A percentile compares a stretch with the other conserved stretches of the same genome.
Evolutionary conservation across 2,797 vertebrate genomes (phyloP).

Genomic region (Takifugu rubripes): DNA sequence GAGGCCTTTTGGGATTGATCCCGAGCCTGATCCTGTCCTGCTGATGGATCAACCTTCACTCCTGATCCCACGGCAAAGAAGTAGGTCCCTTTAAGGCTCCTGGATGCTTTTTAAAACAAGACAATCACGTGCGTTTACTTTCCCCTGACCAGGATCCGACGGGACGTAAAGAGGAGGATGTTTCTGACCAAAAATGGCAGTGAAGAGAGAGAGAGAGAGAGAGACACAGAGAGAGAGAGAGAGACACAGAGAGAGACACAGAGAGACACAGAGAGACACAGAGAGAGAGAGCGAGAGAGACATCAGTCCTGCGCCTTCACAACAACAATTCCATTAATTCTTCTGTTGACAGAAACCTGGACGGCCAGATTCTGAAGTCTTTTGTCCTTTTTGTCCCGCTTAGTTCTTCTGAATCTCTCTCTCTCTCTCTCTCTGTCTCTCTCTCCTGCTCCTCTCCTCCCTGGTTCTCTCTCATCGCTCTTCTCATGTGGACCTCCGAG

Average conservation of each 20-base stretch:
- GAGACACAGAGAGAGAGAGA: constrained; percentile 21
- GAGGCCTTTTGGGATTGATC: too few relatives aligned
- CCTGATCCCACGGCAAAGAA: too few relatives aligned
- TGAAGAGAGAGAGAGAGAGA: constrained; percentile 23
- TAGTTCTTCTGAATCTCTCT: background rate
- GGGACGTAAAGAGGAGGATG: constrained; percentile 38
- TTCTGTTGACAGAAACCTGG: background rate
- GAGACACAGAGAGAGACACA: constrained; percentile 16
- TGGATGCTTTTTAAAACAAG: constrained; percentile 26
- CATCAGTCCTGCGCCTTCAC: constrained; percentile 12
- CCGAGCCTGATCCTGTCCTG: too few relatives aligned
- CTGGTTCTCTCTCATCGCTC: constrained; percentile 47
- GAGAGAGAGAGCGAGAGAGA: constrained; percentile 20
- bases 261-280: constrained; percentile 15
- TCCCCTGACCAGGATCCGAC: constrained; percentile 23
- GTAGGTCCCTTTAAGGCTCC: constrained; percentile 27
- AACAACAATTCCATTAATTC: constrained; percentile 17
- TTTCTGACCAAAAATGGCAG: constrained; percentile 78
- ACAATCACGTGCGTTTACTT: constrained; percentile 57
- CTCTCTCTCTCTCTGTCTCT: background rate
- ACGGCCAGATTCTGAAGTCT: background rate
- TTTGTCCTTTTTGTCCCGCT: background rate
- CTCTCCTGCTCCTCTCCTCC: constrained; percentile 3
- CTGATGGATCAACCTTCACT: too few relatives aligned
- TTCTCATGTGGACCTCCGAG: constrained; percentile 22